Evolutionary conservation across 2,888 invertebrate genomes (phyloP).

Genomic region (Drosophila paucipuncta): DNA sequence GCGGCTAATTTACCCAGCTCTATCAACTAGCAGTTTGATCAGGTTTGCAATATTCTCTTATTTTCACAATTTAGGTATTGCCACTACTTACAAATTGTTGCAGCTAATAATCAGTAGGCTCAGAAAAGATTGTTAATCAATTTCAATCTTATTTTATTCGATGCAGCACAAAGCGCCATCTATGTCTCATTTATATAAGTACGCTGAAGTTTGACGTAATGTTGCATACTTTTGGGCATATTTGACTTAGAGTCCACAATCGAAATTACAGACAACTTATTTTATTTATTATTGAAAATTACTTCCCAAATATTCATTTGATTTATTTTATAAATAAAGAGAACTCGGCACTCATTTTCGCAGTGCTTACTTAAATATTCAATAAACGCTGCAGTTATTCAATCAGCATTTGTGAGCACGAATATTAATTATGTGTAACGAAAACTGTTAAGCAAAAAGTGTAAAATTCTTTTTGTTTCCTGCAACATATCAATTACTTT

Average conservation of each 20-base stretch:
- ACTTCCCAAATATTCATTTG: not conserved
- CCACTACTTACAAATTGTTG: not conserved
- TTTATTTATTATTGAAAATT: not conserved
- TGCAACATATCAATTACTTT: constrained; percentile 11
- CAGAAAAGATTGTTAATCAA: too few relatives aligned
- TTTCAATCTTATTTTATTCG: not conserved
- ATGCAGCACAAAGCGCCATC: constrained; percentile 33
- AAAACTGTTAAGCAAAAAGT: not conserved
- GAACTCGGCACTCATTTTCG: not conserved
- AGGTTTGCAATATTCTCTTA: not conserved
- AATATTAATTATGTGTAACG: not conserved
- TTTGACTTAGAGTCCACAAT: not conserved
- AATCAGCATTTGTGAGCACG: not conserved
- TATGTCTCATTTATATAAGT: not conserved
- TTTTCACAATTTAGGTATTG: not conserved
- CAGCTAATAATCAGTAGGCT: not conserved
- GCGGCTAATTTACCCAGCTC: not conserved
- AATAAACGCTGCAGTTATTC: not conserved
- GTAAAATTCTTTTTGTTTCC: not conserved
- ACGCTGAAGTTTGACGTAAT: accelerated
- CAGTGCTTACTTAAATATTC: not conserved
- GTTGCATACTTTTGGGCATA: constrained; percentile 39
- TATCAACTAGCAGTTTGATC: not conserved
- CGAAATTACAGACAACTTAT: not conserved
- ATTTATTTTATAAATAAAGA: not conserved